Conservation (phyloP, 2,888 invertebrate species). For the Leptinotarsa rubiginosa region DNA sequence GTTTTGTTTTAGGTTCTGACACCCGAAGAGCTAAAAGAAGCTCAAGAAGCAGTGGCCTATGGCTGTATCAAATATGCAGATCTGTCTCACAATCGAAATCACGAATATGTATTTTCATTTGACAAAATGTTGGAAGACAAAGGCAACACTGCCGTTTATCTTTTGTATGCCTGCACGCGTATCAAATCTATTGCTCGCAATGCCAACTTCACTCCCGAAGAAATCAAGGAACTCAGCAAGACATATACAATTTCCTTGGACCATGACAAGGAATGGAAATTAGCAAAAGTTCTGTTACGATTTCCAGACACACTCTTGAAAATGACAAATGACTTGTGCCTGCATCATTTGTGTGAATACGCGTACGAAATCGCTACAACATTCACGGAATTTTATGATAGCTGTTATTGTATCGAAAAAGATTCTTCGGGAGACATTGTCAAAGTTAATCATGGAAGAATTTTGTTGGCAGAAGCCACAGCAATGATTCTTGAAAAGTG, state of each 20-base stretch:
- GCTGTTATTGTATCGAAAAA: constrained; percentile 97
- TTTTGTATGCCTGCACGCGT: constrained; percentile 93
- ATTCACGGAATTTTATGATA: constrained; percentile 97
- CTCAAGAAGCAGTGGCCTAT: constrained; percentile 94
- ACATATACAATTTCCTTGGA: constrained; percentile 76
- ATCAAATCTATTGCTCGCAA: constrained; percentile 91
- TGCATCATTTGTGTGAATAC: constrained; percentile 94
- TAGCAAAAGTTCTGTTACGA: constrained; percentile 86
- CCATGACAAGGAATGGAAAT: constrained; percentile 95
- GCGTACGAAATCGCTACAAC: constrained; percentile 93
- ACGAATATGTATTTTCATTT: constrained; percentile 98
- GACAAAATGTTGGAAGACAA: constrained; percentile 99
- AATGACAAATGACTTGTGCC: constrained; percentile 82
- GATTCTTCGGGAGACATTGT: constrained; percentile 83
- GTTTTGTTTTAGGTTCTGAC: constrained; percentile 67
- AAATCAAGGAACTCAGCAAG: constrained; percentile 73
- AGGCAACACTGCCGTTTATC: constrained; percentile 98
- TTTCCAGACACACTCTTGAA: constrained; percentile 89
- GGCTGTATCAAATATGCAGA: constrained; percentile 99
- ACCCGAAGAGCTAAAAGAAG: constrained; percentile 81
- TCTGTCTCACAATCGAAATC: constrained; percentile 90
- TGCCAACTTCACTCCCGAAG: constrained; percentile 75
- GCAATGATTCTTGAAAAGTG: constrained; percentile 88
- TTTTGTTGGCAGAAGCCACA: constrained; percentile 93
- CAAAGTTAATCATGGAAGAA: constrained; percentile 86